Evolutionary conservation across 1,140 invertebrate species (phyloP).

Genomic region (Eufriesea mexicana): DNA sequence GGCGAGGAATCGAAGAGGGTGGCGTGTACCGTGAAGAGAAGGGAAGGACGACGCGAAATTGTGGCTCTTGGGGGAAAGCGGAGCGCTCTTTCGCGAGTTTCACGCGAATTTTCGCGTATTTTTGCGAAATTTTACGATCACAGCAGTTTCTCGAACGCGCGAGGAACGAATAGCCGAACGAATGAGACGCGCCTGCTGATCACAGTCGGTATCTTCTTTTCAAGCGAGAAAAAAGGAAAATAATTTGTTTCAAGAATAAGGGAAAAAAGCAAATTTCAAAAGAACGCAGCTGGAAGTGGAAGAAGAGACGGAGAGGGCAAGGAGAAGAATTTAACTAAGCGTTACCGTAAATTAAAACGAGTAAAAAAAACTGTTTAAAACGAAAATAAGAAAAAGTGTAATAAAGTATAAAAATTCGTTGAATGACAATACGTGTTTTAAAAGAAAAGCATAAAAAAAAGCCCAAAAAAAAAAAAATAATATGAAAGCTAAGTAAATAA

Average conservation of each 20-base stretch:
- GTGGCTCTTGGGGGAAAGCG: neutral
- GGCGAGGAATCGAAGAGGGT: conserved; percentile 32
- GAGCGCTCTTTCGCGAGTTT: neutral
- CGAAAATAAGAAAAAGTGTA: conserved; percentile 48
- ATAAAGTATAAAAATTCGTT: conserved; percentile 76
- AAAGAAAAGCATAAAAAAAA: neutral
- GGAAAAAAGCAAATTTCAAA: neutral
- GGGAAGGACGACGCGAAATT: conserved; percentile 30
- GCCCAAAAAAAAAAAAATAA: conserved; percentile 17
- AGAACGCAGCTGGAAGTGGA: neutral
- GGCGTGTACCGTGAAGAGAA: conserved; percentile 39
- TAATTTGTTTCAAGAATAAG: neutral
- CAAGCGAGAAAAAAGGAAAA: neutral
- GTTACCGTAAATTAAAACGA: conserved; percentile 46
- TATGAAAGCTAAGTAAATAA: conserved; percentile 16
- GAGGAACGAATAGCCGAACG: neutral
- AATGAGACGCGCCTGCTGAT: neutral
- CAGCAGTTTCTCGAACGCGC: no score
- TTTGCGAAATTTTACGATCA: neutral
- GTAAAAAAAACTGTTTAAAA: neutral
- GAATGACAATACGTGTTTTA: conserved; percentile 81
- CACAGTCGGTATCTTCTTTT: neutral
- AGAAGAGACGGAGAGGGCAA: neutral
- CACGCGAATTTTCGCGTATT: no score
- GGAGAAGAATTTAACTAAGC: conserved; percentile 13